Base-by-base conservation (phyloP, 2,888 invertebrate species). In the Caenorhabditis angaria region DNA sequence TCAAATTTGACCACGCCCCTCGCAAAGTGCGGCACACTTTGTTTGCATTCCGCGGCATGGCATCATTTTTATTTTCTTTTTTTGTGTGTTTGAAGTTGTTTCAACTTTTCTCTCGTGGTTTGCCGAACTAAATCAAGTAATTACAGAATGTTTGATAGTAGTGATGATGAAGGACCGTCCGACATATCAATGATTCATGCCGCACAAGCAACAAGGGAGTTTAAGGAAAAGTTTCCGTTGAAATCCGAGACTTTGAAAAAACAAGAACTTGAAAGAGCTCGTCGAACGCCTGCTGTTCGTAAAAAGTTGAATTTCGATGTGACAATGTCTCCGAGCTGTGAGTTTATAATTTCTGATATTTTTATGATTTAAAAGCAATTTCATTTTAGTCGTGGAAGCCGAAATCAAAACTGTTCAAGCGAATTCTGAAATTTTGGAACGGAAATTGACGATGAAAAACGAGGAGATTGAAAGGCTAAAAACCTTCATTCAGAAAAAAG, bases 191-290 rank as follows among this genome's bases (percentile, higher is more conserved):
- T 74, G n/a, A 4, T 69, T 1, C 64, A 65, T 25, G 69, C 69
- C 0, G 69, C 62, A 14, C 50, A 61, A 27, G 51, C 65, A 5
- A 27, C 62, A 2, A 29, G 41, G 20, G 57, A 70, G 56, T 74
- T 74, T 61, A 65, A 64, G 35, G 70, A 66, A 22, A 69, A 56
- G 57, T 74, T 70, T 32, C 74, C 74, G 0, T 41, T 74, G 54
- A 73, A 73, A 51, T 54, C 65, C 18, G 72, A 73, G 28, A 73
- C 68, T 1, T 65, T 65, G 12, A 68, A 69, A 22, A 65, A 65
- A 28, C 51, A 61, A 14, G 48, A 65, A n/a, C 35, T 48, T 24
- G n/a, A 28, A 5, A 55, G 56, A 22, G n/a, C 60, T 2, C 35
- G 35, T 25, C 50, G 51, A 4, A 66, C 68, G 0, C 73, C 73